phyloP scores from a whole-genome alignment of 2,113 vertebrate species.

The Recurvirostra avosetta region DNA sequence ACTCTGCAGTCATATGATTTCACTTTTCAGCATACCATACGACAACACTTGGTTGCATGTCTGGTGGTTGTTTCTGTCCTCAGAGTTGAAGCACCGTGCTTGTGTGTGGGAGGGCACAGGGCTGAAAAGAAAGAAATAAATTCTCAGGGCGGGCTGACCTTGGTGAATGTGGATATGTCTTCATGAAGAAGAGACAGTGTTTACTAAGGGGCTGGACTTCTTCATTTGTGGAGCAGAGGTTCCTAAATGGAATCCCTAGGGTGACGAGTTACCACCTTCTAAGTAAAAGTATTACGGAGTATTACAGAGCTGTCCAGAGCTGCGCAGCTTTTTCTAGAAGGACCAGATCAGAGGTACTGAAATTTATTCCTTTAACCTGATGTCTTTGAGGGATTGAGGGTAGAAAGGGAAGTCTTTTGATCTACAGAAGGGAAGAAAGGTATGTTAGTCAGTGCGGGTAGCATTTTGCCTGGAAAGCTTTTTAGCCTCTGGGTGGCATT shows the following conservation, averaged over 20 bases:
- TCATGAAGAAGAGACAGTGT: neutral
- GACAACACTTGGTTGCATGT: neutral
- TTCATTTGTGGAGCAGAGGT: neutral
- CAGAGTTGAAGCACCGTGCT: neutral
- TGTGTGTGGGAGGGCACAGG: neutral
- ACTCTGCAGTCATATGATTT: neutral
- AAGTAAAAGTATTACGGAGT: neutral
- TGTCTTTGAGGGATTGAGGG: neutral
- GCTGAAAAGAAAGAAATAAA: neutral
- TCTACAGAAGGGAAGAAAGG: neutral
- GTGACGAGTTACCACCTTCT: neutral
- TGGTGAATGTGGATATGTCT: neutral
- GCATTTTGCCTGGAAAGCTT: neutral
- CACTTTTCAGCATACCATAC: neutral
- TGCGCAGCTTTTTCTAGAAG: neutral
- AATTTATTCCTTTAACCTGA: neutral
- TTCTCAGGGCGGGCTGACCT: neutral
- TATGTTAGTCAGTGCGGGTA: neutral
- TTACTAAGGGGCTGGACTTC: neutral
- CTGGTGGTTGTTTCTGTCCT: neutral
- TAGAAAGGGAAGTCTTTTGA: neutral
- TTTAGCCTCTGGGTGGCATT: neutral
- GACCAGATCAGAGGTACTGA: neutral
- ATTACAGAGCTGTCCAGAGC: neutral
- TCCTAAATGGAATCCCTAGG: neutral